Percentiles rank a stretch among this genome's conserved stretches.
These are phyloP conservation scores for Aethina tumida DNA, from an alignment of 1,140 invertebrate genomes.

Conservation along the genomic window DNA sequence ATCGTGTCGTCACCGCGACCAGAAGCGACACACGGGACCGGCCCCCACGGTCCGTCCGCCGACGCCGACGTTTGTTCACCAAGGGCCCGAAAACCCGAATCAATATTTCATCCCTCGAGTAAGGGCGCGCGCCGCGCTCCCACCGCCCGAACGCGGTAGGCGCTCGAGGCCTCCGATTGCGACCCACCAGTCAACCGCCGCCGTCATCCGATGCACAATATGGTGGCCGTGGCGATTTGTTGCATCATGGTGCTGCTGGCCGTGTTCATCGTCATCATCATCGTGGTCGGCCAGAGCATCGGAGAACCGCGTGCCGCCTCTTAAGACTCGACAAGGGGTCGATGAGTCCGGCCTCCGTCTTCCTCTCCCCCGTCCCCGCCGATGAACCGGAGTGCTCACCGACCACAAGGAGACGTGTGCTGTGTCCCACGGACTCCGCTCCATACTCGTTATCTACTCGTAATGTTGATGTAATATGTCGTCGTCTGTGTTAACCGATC, in stretches of 20 bases:
- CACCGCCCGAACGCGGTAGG: background rate
- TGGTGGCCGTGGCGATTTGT: slow-evolving; percentile 70
- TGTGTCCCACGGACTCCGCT: no score
- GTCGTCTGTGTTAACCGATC: no score
- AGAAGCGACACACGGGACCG: slow-evolving; percentile 1
- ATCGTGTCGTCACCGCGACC: background rate
- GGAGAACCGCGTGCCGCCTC: slow-evolving; percentile 27
- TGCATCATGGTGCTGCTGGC: slow-evolving; percentile 64
- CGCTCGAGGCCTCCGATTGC: no score
- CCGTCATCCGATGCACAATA: slow-evolving; percentile 37
- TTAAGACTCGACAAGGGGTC: background rate
- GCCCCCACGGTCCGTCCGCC: slow-evolving; percentile 14
- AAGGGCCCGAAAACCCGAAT: slow-evolving; percentile 24
- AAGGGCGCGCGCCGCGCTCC: slow-evolving; percentile 13
- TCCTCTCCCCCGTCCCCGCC: background rate
- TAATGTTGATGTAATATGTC: no score
- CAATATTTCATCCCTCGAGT: slow-evolving; percentile 31
- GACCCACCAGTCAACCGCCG: background rate
- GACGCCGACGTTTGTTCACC: slow-evolving; percentile 32
- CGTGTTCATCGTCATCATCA: slow-evolving; percentile 69
- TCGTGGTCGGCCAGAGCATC: slow-evolving; percentile 62
- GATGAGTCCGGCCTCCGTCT: background rate
- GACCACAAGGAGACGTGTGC: no score
- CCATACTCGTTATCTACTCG: no score
- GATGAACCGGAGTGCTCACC: no score